Evolutionary conservation across 2,113 vertebrate species (phyloP).

Genomic region (Colius striatus): DNA sequence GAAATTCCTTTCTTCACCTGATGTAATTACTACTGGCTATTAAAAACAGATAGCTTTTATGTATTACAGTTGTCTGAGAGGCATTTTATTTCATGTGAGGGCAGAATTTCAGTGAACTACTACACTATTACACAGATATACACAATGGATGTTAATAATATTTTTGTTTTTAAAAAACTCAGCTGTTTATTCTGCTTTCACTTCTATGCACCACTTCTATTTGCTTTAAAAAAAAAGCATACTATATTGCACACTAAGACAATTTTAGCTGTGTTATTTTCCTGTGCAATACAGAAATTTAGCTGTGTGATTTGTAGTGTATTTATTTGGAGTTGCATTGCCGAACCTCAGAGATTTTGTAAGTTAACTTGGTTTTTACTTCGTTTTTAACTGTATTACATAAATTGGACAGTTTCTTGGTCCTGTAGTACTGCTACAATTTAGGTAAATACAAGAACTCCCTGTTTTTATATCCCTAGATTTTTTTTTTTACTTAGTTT

Average conservation of each 20-base stretch:
- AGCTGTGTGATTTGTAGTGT: neutral
- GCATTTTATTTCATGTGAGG: neutral
- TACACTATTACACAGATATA: neutral
- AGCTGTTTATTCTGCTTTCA: neutral
- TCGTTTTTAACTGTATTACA: neutral
- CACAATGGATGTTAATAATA: neutral
- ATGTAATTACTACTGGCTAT: neutral
- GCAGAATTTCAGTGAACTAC: neutral
- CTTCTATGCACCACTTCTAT: neutral
- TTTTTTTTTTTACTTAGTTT: neutral
- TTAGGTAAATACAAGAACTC: neutral
- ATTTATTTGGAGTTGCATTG: neutral
- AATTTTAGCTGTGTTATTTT: neutral
- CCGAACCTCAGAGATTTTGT: neutral
- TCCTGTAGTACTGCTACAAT: neutral
- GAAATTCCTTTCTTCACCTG: constrained; percentile 28
- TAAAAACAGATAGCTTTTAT: neutral
- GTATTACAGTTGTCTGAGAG: neutral
- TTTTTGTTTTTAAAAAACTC: neutral
- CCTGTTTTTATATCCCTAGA: neutral
- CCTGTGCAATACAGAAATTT: neutral
- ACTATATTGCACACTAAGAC: neutral
- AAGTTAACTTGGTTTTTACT: neutral
- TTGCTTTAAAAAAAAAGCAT: neutral
- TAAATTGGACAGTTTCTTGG: neutral